phyloP scores from a whole-genome alignment of 2,113 vertebrate genomes.

The Nothoprocta perdicaria region DNA sequence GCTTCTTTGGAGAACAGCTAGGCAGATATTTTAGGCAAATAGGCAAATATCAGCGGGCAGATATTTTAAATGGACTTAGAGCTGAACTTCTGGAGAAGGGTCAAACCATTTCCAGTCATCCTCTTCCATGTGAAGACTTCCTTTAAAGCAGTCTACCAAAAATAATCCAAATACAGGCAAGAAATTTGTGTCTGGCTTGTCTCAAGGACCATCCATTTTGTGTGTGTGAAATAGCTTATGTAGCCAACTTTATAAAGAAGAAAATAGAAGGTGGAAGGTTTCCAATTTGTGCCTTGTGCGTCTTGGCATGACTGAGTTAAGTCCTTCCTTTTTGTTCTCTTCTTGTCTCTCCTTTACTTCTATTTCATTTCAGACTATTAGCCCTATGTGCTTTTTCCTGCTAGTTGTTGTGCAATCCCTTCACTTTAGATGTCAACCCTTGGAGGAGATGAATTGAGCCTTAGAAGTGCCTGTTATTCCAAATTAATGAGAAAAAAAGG shows the following conservation, averaged over 20 bases:
- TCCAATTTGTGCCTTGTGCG: neutral
- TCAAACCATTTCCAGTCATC: neutral
- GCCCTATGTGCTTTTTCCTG: neutral
- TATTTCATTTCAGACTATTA: neutral
- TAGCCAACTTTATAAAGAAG: neutral
- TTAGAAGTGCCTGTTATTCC: neutral
- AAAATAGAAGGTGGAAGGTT: neutral
- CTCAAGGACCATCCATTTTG: neutral
- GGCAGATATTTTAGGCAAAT: too few relatives aligned
- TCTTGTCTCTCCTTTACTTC: neutral
- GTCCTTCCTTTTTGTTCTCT: neutral
- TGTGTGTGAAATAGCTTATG: neutral
- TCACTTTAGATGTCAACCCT: neutral
- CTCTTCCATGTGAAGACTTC: neutral
- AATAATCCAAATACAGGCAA: neutral
- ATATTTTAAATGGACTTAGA: neutral
- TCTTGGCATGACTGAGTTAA: neutral
- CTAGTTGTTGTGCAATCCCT: fast-evolving
- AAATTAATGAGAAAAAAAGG: neutral
- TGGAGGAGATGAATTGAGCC: neutral
- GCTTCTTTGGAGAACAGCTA: slow-evolving; percentile 19
- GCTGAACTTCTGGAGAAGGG: neutral
- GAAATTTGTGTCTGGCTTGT: neutral
- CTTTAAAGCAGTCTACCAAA: neutral
- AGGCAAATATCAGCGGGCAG: neutral